These are phyloP conservation scores for Napeogenes sylphis DNA, from an alignment of 2,888 invertebrate genomes.

Conservation along the genomic window DNA sequence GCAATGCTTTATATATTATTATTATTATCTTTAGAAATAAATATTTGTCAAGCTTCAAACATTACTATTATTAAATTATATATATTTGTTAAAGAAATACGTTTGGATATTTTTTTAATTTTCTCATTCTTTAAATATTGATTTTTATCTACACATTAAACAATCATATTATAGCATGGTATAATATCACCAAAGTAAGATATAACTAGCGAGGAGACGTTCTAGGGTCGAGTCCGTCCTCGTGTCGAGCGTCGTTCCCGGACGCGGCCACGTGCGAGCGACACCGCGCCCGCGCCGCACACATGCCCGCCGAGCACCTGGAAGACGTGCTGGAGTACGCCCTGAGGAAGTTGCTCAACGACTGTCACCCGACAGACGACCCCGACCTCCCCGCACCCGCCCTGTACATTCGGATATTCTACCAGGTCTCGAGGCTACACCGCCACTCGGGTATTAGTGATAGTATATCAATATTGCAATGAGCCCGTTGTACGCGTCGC, in stretches of 20 bases:
- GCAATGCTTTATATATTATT: too few relatives aligned
- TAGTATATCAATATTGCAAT: neutral
- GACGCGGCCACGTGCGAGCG: slow-evolving; percentile 55
- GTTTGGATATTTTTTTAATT: too few relatives aligned
- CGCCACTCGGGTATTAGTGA: too few relatives aligned
- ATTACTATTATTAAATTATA: too few relatives aligned
- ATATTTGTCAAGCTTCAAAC: too few relatives aligned
- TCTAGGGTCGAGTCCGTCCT: slow-evolving; percentile 66
- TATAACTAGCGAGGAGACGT: too few relatives aligned
- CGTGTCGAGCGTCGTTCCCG: slow-evolving; percentile 64
- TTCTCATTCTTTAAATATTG: too few relatives aligned
- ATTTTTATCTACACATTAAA: too few relatives aligned
- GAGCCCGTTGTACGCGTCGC: neutral
- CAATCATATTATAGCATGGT: too few relatives aligned
- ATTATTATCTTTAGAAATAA: too few relatives aligned
- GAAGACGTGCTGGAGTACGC: slow-evolving; percentile 72
- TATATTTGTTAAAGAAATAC: too few relatives aligned
- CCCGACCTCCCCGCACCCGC: slow-evolving; percentile 66
- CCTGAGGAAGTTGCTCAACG: slow-evolving; percentile 68
- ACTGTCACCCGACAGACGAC: slow-evolving; percentile 56
- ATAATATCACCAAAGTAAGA: too few relatives aligned
- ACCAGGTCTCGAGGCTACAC: slow-evolving; percentile 74
- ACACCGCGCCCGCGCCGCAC: slow-evolving; percentile 52
- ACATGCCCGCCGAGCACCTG: slow-evolving; percentile 56
- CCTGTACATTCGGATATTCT: slow-evolving; percentile 87